Conservation (phyloP, 2,797 vertebrate species). For the Podarcis siculus region DNA sequence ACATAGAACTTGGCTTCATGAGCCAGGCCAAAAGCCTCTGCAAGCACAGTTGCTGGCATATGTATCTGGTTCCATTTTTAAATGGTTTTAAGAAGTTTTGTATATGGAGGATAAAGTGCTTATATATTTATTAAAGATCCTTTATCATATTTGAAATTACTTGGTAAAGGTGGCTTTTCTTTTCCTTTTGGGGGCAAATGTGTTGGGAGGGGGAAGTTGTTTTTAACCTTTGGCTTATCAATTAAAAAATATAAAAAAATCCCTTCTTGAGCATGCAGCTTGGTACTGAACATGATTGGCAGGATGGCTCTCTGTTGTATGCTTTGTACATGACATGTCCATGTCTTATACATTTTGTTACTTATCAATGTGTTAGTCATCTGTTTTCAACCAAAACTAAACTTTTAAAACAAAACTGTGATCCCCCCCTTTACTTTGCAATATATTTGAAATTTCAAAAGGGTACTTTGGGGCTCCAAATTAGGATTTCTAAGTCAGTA, state of each 20-base stretch:
- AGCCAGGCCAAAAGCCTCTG: conserved; percentile 67
- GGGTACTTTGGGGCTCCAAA: conserved; percentile 84
- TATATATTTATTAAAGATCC: conserved; percentile 87
- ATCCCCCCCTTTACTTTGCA: conserved; percentile 74
- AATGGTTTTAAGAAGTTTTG: conserved; percentile 82
- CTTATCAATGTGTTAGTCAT: conserved; percentile 73
- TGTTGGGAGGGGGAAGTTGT: conserved; percentile 56
- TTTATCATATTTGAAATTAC: conserved; percentile 84
- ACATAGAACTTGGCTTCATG: conserved; percentile 50
- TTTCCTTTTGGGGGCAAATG: conserved; percentile 65
- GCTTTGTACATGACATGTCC: conserved; percentile 76
- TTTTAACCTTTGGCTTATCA: conserved; percentile 65
- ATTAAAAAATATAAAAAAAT: conserved; percentile 48
- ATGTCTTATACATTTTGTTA: conserved; percentile 76
- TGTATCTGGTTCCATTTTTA: conserved; percentile 78
- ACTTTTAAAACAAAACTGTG: conserved; percentile 74
- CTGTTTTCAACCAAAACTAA: conserved; percentile 84
- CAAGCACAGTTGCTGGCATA: conserved; percentile 78
- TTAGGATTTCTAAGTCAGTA: conserved; percentile 84
- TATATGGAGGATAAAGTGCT: conserved; percentile 84
- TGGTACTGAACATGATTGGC: conserved; percentile 74
- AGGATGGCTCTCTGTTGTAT: conserved; percentile 76
- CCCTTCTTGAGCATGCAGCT: conserved; percentile 69
- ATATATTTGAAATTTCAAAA: conserved; percentile 83
- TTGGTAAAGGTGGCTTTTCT: conserved; percentile 77